Conservation (phyloP, 1,140 invertebrate genomes). For the Linepithema humile region DNA sequence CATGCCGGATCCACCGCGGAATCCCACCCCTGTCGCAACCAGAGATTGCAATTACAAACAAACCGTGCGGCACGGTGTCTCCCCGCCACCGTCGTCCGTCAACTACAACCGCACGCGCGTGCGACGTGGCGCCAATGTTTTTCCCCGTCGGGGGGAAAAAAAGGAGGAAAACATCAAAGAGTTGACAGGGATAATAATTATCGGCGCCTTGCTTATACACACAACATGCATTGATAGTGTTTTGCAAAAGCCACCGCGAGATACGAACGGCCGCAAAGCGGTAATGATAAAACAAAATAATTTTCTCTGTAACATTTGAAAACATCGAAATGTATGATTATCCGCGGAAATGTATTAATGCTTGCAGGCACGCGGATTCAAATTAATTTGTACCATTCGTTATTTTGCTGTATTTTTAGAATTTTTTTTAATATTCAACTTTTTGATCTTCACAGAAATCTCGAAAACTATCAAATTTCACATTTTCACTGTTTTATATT, state of each 20-base stretch:
- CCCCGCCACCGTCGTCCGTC: not conserved
- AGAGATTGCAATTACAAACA: constrained; percentile 42
- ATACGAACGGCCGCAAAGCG: not conserved
- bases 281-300: not conserved
- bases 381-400: not conserved
- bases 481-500: too few relatives aligned
- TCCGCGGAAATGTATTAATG: not conserved
- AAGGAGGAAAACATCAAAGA: constrained; percentile 20
- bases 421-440: not conserved
- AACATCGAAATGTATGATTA: not conserved
- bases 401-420: too few relatives aligned
- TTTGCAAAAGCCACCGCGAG: not conserved
- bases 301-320: not conserved
- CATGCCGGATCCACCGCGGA: constrained; percentile 9
- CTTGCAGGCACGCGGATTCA: not conserved
- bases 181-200: constrained; percentile 1
- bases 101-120: not conserved
- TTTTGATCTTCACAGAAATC: not conserved
- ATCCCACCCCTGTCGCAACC: not conserved
- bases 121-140: not conserved
- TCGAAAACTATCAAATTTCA: not conserved
- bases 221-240: not conserved
- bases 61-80: not conserved
- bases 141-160: not conserved
- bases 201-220: not conserved